Evolutionary conservation across 2,797 vertebrate genomes (phyloP).

Genomic region (Octomys mimax): DNA sequence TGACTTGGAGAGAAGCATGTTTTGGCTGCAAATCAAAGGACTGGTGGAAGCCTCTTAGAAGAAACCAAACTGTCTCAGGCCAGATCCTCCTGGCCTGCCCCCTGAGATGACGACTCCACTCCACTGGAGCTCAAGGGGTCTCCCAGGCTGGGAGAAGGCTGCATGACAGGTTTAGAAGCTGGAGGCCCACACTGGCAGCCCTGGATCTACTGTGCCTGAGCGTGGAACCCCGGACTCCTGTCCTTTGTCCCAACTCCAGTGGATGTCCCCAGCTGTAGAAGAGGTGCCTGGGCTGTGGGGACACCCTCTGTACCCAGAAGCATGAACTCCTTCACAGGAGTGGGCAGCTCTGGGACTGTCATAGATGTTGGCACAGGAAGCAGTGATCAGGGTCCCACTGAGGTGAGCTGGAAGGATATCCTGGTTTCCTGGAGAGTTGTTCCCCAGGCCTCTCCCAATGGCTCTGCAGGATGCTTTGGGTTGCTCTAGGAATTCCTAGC

Average conservation of each 20-base stretch:
- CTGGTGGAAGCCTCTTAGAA: slow-evolving; percentile 82
- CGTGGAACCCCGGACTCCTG: neutral
- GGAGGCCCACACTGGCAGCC: neutral
- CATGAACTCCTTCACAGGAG: neutral
- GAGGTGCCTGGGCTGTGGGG: neutral
- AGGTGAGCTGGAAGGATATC: neutral
- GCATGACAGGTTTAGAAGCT: neutral
- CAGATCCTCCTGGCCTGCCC: slow-evolving; percentile 75
- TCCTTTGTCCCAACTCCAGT: neutral
- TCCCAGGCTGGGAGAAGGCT: neutral
- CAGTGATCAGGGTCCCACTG: neutral
- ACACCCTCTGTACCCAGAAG: neutral
- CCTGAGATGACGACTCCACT: slow-evolving; percentile 75
- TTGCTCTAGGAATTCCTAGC: neutral
- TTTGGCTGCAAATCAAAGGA: slow-evolving; percentile 87
- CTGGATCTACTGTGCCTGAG: neutral
- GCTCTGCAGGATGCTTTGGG: neutral
- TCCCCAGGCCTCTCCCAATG: neutral
- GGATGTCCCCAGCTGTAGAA: neutral
- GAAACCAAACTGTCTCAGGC: slow-evolving; percentile 79
- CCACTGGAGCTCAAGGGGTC: slow-evolving; percentile 69
- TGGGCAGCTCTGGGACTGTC: neutral
- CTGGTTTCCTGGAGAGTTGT: neutral
- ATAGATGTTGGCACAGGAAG: neutral
- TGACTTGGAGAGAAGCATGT: slow-evolving; percentile 83